These are phyloP conservation scores for Pipa parva DNA, from an alignment of 2,113 vertebrate genomes.

Conservation along the genomic window DNA sequence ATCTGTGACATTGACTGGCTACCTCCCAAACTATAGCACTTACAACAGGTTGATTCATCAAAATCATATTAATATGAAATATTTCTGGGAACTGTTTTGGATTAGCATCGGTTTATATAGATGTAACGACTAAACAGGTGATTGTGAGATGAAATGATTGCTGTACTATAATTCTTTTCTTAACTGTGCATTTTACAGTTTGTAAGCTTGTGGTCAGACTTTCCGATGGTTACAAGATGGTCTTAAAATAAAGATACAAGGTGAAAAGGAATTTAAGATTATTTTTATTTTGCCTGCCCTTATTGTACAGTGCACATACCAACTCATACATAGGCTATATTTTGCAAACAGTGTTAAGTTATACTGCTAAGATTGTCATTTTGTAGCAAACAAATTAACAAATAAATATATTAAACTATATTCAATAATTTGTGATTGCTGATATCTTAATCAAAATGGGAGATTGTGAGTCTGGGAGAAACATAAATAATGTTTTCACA, in stretches of 20 bases:
- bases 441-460: background rate
- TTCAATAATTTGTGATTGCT: conserved; percentile 1
- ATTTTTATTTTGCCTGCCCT: conserved; percentile 22
- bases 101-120: conserved; percentile 15
- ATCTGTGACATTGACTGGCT: conserved; percentile 12
- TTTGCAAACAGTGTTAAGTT: conserved; percentile 39
- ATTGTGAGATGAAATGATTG: conserved; percentile 9
- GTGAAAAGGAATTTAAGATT: background rate
- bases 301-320: conserved; percentile 12
- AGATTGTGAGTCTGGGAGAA: no score
- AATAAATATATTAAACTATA: conserved; percentile 16
- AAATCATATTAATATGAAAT: conserved; percentile 7
- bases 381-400: conserved; percentile 37
- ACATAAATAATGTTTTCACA: no score
- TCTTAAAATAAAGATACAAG: conserved; percentile 21
- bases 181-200: conserved; percentile 23
- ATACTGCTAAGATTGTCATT: conserved; percentile 38
- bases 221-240: conserved; percentile 4
- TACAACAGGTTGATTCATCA: background rate
- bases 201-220: conserved; percentile 14
- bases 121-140: background rate
- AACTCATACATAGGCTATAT: conserved; percentile 12
- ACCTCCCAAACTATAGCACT: conserved; percentile 25
- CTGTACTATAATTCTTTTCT: conserved; percentile 26
- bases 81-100: conserved; percentile 17